Evolutionary conservation across 2,797 vertebrate species (phyloP).

Genomic region (Oreonectes daqikongensis): DNA sequence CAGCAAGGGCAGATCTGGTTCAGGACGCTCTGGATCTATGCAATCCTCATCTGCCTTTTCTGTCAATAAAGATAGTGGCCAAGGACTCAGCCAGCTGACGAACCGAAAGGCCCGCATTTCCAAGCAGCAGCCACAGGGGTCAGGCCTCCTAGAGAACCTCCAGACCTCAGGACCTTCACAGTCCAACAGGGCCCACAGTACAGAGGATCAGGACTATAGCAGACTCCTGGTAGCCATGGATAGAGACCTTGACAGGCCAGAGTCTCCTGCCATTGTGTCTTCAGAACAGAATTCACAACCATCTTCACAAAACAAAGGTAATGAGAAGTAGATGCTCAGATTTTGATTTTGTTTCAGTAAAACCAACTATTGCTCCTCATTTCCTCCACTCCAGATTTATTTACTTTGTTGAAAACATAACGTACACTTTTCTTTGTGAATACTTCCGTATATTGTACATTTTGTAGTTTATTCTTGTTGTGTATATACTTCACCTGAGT

Average conservation of each 20-base stretch:
- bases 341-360: too few relatives aligned
- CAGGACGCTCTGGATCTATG: constrained; percentile 81
- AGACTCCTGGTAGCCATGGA: constrained; percentile 94
- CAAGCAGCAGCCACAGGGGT: constrained; percentile 75
- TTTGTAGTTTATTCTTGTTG: too few relatives aligned
- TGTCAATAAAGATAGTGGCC: constrained; percentile 74
- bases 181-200: constrained; percentile 74
- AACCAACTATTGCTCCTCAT: too few relatives aligned
- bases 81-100: constrained; percentile 74
- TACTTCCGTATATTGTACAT: too few relatives aligned
- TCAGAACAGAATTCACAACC: constrained; percentile 86
- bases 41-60: constrained; percentile 73
- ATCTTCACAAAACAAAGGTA: constrained; percentile 91
- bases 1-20: constrained; percentile 79
- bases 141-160: constrained; percentile 74
- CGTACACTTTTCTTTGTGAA: too few relatives aligned
- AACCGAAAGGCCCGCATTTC: constrained; percentile 79
- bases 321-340: background rate
- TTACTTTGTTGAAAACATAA: too few relatives aligned
- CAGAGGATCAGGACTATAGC: constrained; percentile 86
- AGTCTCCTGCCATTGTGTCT: constrained; percentile 77
- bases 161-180: constrained; percentile 64
- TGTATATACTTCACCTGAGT: too few relatives aligned
- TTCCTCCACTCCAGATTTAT: too few relatives aligned
- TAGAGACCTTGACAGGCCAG: constrained; percentile 91